These are phyloP conservation scores for Syrrhaptes paradoxus DNA, from an alignment of 2,113 vertebrate genomes.

Conservation along the genomic window DNA sequence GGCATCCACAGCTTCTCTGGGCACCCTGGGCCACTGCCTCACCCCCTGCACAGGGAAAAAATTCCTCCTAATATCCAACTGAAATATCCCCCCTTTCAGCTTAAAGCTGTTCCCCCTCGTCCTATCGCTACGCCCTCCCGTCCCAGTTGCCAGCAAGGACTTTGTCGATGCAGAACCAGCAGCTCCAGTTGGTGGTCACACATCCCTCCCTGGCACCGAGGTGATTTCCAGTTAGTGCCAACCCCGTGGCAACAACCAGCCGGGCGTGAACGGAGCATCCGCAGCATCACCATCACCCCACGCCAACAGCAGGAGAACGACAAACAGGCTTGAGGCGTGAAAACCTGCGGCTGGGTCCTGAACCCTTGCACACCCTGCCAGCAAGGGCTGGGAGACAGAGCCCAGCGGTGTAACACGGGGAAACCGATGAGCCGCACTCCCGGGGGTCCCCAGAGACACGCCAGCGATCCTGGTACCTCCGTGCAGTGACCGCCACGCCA, in stretches of 20 bases:
- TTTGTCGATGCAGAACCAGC: neutral
- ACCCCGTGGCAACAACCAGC: neutral
- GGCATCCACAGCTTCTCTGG: too few relatives aligned
- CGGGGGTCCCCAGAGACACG: neutral
- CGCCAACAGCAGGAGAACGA: neutral
- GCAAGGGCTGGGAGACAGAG: neutral
- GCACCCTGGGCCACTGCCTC: too few relatives aligned
- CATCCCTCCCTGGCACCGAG: neutral
- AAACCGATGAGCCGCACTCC: neutral
- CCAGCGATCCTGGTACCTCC: too few relatives aligned
- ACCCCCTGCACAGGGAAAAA: too few relatives aligned
- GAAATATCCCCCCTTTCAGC: too few relatives aligned
- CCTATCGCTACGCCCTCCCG: neutral
- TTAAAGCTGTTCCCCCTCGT: too few relatives aligned
- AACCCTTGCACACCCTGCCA: too few relatives aligned
- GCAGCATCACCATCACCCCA: neutral
- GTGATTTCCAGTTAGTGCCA: neutral
- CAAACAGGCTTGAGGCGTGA: neutral
- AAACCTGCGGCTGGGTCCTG: neutral
- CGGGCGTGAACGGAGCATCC: neutral
- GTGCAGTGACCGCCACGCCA: neutral
- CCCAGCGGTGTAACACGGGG: accelerated
- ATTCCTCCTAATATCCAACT: too few relatives aligned
- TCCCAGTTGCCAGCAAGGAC: neutral
- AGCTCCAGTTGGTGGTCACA: neutral